These are phyloP conservation scores for Leucoma salicis DNA, from an alignment of 2,888 invertebrate genomes.

Conservation along the genomic window DNA sequence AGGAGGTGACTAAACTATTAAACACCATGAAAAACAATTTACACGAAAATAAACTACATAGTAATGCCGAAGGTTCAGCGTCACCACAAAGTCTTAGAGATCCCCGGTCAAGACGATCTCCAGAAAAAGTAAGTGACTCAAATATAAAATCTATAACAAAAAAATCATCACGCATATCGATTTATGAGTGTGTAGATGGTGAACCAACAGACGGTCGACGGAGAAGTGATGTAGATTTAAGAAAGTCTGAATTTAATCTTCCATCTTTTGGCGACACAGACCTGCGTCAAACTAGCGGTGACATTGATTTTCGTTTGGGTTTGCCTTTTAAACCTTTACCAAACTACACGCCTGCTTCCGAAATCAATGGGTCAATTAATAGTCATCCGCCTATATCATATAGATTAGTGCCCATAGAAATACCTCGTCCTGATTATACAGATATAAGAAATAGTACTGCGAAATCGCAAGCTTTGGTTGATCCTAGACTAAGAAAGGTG, in stretches of 20 bases:
- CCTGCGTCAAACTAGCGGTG: constrained; percentile 82
- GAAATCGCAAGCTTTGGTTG: constrained; percentile 87
- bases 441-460: constrained; percentile 87
- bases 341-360: constrained; percentile 92
- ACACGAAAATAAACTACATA: constrained; percentile 56
- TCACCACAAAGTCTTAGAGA: constrained; percentile 57
- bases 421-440: constrained; percentile 89
- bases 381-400: constrained; percentile 89
- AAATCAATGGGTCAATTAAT: constrained; percentile 91
- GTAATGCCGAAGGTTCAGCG: constrained; percentile 42
- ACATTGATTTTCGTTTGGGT: constrained; percentile 88
- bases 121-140: constrained; percentile 53
- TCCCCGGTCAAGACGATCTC: constrained; percentile 67
- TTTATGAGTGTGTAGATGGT: constrained; percentile 83
- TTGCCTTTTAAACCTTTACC: constrained; percentile 90
- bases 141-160: constrained; percentile 41
- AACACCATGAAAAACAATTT: constrained; percentile 82
- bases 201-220: constrained; percentile 74
- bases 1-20: constrained; percentile 86
- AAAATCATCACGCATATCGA: constrained; percentile 73
- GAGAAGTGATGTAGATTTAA: constrained; percentile 77
- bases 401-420: constrained; percentile 83
- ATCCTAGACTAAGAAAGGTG: constrained; percentile 89
- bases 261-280: constrained; percentile 85
- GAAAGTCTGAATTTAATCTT: constrained; percentile 77